Conservation (phyloP, 1,140 invertebrate genomes). For the Penaeus indicus region DNA sequence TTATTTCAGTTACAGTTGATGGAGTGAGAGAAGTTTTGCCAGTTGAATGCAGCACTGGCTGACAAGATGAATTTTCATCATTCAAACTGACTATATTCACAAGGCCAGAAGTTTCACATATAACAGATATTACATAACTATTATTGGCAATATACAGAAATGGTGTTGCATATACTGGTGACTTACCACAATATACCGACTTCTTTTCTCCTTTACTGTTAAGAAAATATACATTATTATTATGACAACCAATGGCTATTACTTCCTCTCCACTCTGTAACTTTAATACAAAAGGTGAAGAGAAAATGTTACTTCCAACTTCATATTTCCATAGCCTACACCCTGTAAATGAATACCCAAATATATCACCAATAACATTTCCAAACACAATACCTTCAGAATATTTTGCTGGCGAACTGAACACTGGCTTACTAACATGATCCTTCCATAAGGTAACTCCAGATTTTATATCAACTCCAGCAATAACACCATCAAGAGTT, state of each 20-base stretch:
- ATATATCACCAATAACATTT: conserved; percentile 30
- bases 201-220: conserved; percentile 34
- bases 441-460: conserved; percentile 27
- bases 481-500: conserved; percentile 48
- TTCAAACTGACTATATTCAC: conserved; percentile 22
- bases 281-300: conserved; percentile 40
- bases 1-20: background rate
- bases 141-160: conserved; percentile 28
- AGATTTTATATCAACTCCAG: conserved; percentile 32
- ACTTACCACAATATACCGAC: conserved; percentile 1
- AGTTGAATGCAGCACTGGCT: background rate
- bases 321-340: conserved; percentile 41
- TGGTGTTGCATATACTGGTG: conserved; percentile 52
- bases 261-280: conserved; percentile 30
- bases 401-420: conserved; percentile 37
- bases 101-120: conserved; percentile 52
- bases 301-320: conserved; percentile 34
- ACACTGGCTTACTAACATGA: conserved; percentile 33
- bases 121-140: conserved; percentile 13
- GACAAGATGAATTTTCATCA: background rate
- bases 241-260: conserved; percentile 48
- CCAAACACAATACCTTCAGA: conserved; percentile 49
- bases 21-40: background rate
- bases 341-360: conserved; percentile 40
- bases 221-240: conserved; percentile 46